These are phyloP conservation scores for Bucco capensis DNA, from an alignment of 2,113 vertebrate genomes.

Conservation along the genomic window DNA sequence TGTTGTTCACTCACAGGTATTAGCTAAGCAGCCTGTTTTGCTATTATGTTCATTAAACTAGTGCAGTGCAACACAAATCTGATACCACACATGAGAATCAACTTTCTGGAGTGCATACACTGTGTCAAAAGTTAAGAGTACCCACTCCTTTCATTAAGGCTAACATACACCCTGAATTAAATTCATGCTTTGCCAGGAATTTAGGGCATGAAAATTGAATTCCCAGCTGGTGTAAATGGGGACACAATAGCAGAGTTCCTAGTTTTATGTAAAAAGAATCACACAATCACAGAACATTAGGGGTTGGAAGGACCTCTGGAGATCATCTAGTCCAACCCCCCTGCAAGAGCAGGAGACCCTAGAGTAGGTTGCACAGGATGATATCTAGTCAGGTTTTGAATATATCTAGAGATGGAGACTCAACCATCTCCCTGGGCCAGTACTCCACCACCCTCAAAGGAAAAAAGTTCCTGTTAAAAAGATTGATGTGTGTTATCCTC, in stretches of 20 bases:
- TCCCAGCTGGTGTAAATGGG: background rate
- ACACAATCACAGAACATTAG: too few species aligned
- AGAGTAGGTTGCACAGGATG: too few species aligned
- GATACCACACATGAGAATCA: background rate
- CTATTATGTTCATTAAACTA: background rate
- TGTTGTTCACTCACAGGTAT: background rate
- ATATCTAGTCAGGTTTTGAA: too few species aligned
- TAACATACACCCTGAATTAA: background rate
- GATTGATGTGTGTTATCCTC: too few species aligned
- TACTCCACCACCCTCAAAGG: too few species aligned
- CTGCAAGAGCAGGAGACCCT: too few species aligned
- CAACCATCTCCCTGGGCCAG: too few species aligned
- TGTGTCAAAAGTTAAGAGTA: background rate
- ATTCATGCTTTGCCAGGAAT: background rate
- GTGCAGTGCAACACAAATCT: background rate
- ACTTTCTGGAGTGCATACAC: background rate
- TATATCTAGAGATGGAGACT: too few species aligned
- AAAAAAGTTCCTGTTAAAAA: too few species aligned
- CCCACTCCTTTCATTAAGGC: background rate
- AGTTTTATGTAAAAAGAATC: too few species aligned
- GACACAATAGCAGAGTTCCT: background rate
- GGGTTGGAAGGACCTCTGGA: too few species aligned
- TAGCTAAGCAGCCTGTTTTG: background rate
- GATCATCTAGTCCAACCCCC: too few species aligned
- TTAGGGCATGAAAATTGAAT: background rate